Conservation (phyloP, 2,113 vertebrate genomes). For the Hirundichthys speculiger region DNA sequence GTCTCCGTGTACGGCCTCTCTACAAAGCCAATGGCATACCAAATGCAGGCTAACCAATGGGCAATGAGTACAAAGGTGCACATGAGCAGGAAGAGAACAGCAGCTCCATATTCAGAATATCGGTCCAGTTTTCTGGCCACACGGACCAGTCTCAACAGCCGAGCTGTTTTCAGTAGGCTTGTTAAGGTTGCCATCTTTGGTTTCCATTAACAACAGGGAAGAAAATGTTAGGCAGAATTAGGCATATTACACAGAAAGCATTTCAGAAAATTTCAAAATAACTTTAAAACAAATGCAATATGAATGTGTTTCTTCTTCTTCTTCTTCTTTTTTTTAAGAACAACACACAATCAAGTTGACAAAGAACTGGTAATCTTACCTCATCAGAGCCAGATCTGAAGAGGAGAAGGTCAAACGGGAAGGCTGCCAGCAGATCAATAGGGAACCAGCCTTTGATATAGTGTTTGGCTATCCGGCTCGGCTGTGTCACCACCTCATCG, state of each 20-base stretch:
- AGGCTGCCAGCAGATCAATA: slow-evolving; percentile 94
- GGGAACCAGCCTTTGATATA: slow-evolving; percentile 98
- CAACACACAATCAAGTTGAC: too few relatives aligned
- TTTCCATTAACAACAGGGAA: slow-evolving; percentile 45
- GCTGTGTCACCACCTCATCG: slow-evolving; percentile 93
- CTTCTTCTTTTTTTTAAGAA: too few relatives aligned
- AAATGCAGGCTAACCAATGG: slow-evolving; percentile 94
- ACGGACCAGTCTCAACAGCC: slow-evolving; percentile 90
- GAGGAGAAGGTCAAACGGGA: slow-evolving; percentile 96
- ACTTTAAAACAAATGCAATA: background rate
- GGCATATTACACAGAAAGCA: background rate
- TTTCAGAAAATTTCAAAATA: background rate
- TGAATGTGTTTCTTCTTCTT: too few relatives aligned
- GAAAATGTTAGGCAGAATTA: slow-evolving; percentile 18
- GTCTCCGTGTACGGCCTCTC: slow-evolving; percentile 95
- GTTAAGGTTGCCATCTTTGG: slow-evolving; percentile 85
- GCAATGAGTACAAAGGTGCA: slow-evolving; percentile 93
- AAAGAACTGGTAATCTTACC: slow-evolving; percentile 73
- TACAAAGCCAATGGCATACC: slow-evolving; percentile 94
- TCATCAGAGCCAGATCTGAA: slow-evolving; percentile 93
- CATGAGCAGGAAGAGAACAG: slow-evolving; percentile 92
- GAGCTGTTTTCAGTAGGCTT: slow-evolving; percentile 92
- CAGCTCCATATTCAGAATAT: slow-evolving; percentile 91
- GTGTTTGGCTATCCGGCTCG: slow-evolving; percentile 89
- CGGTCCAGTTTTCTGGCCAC: slow-evolving; percentile 92